Conservation (phyloP, 2,113 vertebrate species). For the Jaculus jaculus region DNA sequence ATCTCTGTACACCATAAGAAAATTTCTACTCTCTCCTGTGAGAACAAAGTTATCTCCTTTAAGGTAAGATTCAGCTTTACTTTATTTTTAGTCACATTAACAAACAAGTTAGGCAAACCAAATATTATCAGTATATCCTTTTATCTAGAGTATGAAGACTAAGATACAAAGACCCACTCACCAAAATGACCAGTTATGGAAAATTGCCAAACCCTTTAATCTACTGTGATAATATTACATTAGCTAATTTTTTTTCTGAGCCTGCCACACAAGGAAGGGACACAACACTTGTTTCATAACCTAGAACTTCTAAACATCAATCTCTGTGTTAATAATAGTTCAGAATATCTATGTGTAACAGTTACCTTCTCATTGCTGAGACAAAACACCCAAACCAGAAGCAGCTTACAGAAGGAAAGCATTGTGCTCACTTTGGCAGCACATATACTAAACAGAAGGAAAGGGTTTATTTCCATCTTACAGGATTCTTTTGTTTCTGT, state of each 20-base stretch:
- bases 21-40: conserved; percentile 67
- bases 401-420: no score
- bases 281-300: not conserved
- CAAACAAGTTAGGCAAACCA: conserved; percentile 17
- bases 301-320: not conserved
- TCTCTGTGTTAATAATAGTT: not conserved
- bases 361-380: no score
- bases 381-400: no score
- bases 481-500: no score
- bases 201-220: not conserved
- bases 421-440: no score
- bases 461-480: no score
- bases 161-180: not conserved
- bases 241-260: not conserved
- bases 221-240: not conserved
- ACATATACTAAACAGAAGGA: no score
- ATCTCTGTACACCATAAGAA: conserved; percentile 43
- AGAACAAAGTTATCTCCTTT: conserved; percentile 67
- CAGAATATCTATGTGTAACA: no score
- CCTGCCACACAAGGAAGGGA: not conserved
- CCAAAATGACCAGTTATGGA: not conserved
- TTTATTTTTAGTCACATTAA: conserved; percentile 13
- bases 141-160: conserved; percentile 2
- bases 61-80: conserved; percentile 70
- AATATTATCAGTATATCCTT: not conserved